Evolutionary conservation across 23 tunicate species (phyloP), one percentile per base, ranked within the genome.

Genomic region (Oikopleura vanhoeffeni): DNA sequence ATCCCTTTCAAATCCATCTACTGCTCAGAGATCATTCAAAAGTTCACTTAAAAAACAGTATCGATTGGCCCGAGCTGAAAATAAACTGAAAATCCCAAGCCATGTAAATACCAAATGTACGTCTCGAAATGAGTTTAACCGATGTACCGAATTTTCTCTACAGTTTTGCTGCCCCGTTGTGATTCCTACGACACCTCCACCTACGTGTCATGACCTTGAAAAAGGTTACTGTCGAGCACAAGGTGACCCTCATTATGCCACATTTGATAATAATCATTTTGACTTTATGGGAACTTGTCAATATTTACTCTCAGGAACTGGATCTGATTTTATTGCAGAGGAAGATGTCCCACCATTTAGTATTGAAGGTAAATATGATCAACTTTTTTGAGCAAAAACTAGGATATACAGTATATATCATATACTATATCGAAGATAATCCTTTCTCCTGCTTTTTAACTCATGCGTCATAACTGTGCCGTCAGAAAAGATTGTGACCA

Each of bases 281-380:
- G 88, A 86, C 40, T 86, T 86, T 39, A 86, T 86, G 88, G 88
- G 88, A 40, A 67, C 76, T 41, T 86, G 88, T 36, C 40, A 49
- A 18, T 86, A 86, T 39, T 40, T 86, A 0, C 49, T 86, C 76
- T 18, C 85, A 28, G 39, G 76, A 40, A 60, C 77, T 36, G 40
- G 39, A 3, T 85, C 40, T 2, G 64, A 49, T 24, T 1, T 33
- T 33, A 58, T 36, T 1, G 13, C 40, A 60, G 32, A 1, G 1
- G 49, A 76, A n/a, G 42, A 75, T 30, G 41, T 27, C 27, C 41
- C 83, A 32, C 35, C 34, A 1, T 40, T 85, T 39, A 36, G 35
- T 27, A 75, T 83, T n/a, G n/a, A n/a, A n/a, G n/a, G n/a, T n/a
- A n/a, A n/a, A n/a, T n/a, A n/a, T n/a, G n/a, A n/a, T n/a, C n/a